Evolutionary conservation across 1,140 invertebrate genomes (phyloP).

Genomic region (Drosophila repleta): DNA sequence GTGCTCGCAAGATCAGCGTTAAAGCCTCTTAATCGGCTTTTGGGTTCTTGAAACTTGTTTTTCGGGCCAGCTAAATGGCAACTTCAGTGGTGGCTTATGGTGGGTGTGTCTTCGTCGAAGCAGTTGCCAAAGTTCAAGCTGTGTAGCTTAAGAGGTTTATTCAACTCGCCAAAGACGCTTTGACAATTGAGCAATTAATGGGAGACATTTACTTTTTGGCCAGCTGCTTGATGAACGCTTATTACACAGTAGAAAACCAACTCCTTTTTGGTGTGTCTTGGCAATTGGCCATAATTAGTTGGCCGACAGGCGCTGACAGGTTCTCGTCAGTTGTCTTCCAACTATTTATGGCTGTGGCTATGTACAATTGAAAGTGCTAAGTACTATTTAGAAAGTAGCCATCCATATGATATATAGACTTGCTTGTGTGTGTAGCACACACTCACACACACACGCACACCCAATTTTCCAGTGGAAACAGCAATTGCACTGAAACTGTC

Average conservation of each 20-base stretch:
- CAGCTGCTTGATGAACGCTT: constrained; percentile 44
- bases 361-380: constrained; percentile 65
- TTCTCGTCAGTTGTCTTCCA: constrained; percentile 43
- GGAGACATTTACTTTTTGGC: constrained; percentile 38
- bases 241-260: constrained; percentile 40
- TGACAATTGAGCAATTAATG: constrained; percentile 59
- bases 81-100: constrained; percentile 18
- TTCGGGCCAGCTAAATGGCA: constrained; percentile 26
- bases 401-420: background rate
- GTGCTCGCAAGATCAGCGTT: constrained; percentile 23
- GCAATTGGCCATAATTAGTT: constrained; percentile 52
- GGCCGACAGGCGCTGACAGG: constrained; percentile 38
- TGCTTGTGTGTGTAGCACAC: constrained; percentile 1
- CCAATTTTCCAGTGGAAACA: constrained; percentile 33
- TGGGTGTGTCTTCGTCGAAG: constrained; percentile 37
- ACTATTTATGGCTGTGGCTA: constrained; percentile 19
- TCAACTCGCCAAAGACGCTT: constrained; percentile 32
- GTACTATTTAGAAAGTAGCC: constrained; percentile 61
- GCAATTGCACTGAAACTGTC: constrained; percentile 51
- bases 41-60: constrained; percentile 44
- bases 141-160: constrained; percentile 42
- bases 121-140: constrained; percentile 44
- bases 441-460: constrained; percentile 10
- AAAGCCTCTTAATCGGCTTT: constrained; percentile 20
- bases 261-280: constrained; percentile 28